Base-by-base conservation (phyloP, 2,113 vertebrate genomes). In the Rhabdornis inornatus region DNA sequence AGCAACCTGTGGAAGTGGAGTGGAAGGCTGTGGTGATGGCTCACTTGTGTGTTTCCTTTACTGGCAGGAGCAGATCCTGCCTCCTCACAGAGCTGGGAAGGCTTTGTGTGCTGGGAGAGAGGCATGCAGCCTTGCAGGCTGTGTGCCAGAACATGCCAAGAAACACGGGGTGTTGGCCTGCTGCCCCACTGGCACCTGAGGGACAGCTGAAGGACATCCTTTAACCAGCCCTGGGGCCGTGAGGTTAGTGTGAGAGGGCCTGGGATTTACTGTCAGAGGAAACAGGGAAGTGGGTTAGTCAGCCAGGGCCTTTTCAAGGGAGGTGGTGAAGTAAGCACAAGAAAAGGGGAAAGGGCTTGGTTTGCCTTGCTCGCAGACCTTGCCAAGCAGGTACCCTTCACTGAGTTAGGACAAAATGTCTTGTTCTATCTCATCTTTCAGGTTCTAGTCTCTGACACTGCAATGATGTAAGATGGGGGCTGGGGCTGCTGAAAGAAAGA, bases 131-230 rank as follows among this genome's bases (percentile, higher is more conserved):
- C 16, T 85, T 0, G 0, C 45, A 39, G 60, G 31, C 65, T 81
- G 17, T 27, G 56, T 61, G 37, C 9, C 37, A 60, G 8, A 23
- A 18, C 4, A 1, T 88, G 14, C 70, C 9, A 23, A 30, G 55
- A 33, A 57, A 53, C 3, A 1, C 0, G 1, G 10, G 2, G 9
- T 31, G 2, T 57, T 80, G 55, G 28, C 56, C 30, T 59, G 15
- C 77, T 94, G 72, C 60, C 35, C 69, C 44, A 31, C 52, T 9
- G 10, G 63, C 77, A 50, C 64, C 47, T 44, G 42, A 76, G 76
- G 59, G 79, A 45, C 45, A 37, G 40, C 56, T 24, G 28, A 56
- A 63, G 52, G 66, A 47, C n/a, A 42, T 66, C 47, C 52, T 92
- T 63, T 35, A 66, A 21, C 0, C 0, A 90, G 70, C n/a, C 50